Base-by-base conservation (phyloP, 2,113 vertebrate genomes). In the Spea multiplicata region DNA sequence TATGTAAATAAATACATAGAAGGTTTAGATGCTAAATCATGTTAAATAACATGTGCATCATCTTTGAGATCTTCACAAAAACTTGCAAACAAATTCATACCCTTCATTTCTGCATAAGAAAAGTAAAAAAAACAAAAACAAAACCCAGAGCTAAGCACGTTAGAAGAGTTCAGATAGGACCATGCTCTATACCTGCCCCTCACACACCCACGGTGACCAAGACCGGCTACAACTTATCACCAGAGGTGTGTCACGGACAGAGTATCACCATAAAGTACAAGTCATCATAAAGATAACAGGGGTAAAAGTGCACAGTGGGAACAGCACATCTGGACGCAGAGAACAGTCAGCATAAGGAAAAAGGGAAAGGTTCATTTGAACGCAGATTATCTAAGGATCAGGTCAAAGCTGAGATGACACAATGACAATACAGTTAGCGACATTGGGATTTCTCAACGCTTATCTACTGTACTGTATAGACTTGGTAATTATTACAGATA, bases 231-330 rank as follows among this genome's bases (percentile, higher is more conserved):
- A 59, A 8, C 13, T 48, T 64, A 44, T 55, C 59, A 59, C 44
- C 53, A 67, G 8, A 67, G 71, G 78, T 50, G 61, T 57, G 76
- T 66, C 50, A 13, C 46, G 61, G 45, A 52, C 75, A 77, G 6
- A 48, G 12, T 62, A 61, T 30, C 61, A 73, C 13, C 62, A 73
- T 79, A 66, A 73, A 66, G 61, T 73, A 66, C 30, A 66, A n/a
- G 17, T 72, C n/a, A 44, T 71, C 52, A 57, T 73, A 61, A 79
- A 73, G 65, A 80, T 68, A 74, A 14, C 13, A 6, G 16, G 55
- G 78, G 7, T 68, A 46, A 78, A 80, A 80, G 78, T 72, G 44
- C 71, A 12, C 3, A 66, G n/a, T 57, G 10, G 66, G 8, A 16
- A 53, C 44, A n/a, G 45, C n/a, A 68, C 66, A 9, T 4, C 44